Evolutionary conservation across 2,113 vertebrate species (phyloP), one percentile per base, ranked within the genome.

Genomic region (Burhinus oedicnemus): DNA sequence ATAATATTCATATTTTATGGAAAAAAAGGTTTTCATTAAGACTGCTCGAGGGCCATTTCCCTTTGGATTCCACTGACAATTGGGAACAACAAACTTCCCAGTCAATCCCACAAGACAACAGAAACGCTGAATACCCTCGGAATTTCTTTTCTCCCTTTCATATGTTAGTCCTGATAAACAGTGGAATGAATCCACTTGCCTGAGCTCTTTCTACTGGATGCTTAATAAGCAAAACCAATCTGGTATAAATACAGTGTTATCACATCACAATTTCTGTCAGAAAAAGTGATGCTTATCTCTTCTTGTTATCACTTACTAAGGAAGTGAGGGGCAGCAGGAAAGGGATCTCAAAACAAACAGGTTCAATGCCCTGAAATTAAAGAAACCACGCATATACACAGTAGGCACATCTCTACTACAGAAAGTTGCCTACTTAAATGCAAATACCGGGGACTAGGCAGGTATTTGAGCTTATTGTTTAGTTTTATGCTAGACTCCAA

Each of bases 361-460:
- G 30, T 66, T 89, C 0, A 1, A 30, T 66, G 20, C 36, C 45
- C 32, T 42, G 34, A 52, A 61, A 52, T 45, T n/a, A 77, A 93
- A 47, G 66, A 69, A 86, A 60, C 29, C 49, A 29, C 1, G 1
- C 1, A 11, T 14, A 38, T 3, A 47, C 4, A 7, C 1, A 34
- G 47, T 2, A 62, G 71, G 34, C 26, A 70, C 15, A 49, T 20
- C 34, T 47, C 44, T 64, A 18, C 19, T 26, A 47, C 22, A 29
- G 75, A 49, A 81, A 83, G 36, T 5, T 58, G 29, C 34, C 65
- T 52, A 29, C 54, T 58, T 30, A 58, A 64, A 36, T 27, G 42
- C 49, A 83, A 42, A 60, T 12, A 38, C 8, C 5, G 36, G 44
- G 42, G n/a, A 60, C 30, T 15, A 54, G 8, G 38, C 7, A 69